A percentile compares a stretch with the other conserved stretches of the same genome.
Conservation (phyloP, 2,113 vertebrate species). For the Ailuropoda melanoleuca region DNA sequence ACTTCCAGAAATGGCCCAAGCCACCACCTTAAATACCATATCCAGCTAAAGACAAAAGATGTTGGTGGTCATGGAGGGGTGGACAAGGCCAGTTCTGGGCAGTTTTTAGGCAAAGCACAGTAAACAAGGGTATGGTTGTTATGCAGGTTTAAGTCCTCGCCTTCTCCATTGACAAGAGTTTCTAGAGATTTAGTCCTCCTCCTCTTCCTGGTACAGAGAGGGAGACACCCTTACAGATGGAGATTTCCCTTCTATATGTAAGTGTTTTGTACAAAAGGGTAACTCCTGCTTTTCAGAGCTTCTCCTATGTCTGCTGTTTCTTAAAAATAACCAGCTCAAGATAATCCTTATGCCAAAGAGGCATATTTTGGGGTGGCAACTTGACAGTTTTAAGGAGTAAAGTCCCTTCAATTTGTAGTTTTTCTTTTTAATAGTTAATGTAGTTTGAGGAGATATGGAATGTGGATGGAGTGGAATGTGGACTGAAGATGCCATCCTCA, state of each 20-base stretch:
- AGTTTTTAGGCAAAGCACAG: background rate
- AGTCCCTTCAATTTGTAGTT: background rate
- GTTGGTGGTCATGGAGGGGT: background rate
- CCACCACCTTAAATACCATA: background rate
- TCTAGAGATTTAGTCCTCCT: background rate
- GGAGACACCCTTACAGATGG: background rate
- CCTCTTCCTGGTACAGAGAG: background rate
- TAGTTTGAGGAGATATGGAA: background rate
- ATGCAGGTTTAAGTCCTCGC: background rate
- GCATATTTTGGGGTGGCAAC: background rate
- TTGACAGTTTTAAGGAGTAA: background rate
- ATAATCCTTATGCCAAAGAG: constrained; percentile 11
- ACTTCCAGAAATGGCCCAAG: background rate
- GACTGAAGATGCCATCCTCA: background rate
- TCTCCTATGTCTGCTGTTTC: background rate
- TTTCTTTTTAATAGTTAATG: background rate
- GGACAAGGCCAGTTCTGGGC: background rate
- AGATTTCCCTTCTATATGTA: background rate
- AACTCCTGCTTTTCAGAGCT: background rate
- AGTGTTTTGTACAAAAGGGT: background rate
- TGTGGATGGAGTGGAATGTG: background rate
- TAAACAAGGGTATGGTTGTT: background rate
- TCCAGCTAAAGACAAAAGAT: background rate
- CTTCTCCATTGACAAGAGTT: background rate
- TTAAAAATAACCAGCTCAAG: constrained; percentile 3